phyloP scores from a whole-genome alignment of 2,888 invertebrate genomes.

The Lithodes maja region DNA sequence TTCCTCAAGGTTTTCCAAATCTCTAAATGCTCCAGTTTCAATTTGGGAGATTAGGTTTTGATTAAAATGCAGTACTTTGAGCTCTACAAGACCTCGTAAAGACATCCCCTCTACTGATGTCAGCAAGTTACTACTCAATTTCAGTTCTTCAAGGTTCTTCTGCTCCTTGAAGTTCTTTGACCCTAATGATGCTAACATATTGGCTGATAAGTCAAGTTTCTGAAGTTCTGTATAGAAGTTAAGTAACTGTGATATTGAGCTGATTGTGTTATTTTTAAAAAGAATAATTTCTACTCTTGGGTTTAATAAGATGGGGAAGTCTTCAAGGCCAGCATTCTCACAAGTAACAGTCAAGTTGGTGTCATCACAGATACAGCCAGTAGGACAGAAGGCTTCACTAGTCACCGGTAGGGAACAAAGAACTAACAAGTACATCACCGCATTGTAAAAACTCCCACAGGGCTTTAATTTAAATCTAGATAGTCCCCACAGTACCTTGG shows the following conservation, averaged over 20 bases:
- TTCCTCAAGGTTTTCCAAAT: slow-evolving; percentile 83
- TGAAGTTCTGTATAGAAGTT: slow-evolving; percentile 87
- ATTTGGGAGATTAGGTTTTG: slow-evolving; percentile 85
- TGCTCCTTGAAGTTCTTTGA: slow-evolving; percentile 88
- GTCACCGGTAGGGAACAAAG: slow-evolving; percentile 73
- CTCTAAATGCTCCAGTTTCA: slow-evolving; percentile 84
- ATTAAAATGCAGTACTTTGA: slow-evolving; percentile 83
- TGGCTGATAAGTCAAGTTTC: slow-evolving; percentile 87
- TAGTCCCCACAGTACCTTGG: slow-evolving; percentile 12
- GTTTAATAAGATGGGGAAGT: slow-evolving; percentile 91
- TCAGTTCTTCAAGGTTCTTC: slow-evolving; percentile 83
- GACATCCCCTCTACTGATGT: slow-evolving; percentile 27
- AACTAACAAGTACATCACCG: slow-evolving; percentile 38
- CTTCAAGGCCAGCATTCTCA: slow-evolving; percentile 85
- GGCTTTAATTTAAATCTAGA: slow-evolving; percentile 19
- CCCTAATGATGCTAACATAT: slow-evolving; percentile 86
- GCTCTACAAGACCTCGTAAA: slow-evolving; percentile 71
- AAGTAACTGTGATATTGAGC: slow-evolving; percentile 85
- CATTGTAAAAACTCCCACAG: slow-evolving; percentile 23
- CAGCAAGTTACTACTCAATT: slow-evolving; percentile 82
- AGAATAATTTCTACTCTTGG: slow-evolving; percentile 81
- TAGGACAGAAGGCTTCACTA: slow-evolving; percentile 84
- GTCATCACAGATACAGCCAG: slow-evolving; percentile 88
- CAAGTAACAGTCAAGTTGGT: slow-evolving; percentile 86
- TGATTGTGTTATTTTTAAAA: slow-evolving; percentile 88